Base-by-base conservation (phyloP, 1,140 invertebrate species). In the Ptiloglossa arizonensis region DNA sequence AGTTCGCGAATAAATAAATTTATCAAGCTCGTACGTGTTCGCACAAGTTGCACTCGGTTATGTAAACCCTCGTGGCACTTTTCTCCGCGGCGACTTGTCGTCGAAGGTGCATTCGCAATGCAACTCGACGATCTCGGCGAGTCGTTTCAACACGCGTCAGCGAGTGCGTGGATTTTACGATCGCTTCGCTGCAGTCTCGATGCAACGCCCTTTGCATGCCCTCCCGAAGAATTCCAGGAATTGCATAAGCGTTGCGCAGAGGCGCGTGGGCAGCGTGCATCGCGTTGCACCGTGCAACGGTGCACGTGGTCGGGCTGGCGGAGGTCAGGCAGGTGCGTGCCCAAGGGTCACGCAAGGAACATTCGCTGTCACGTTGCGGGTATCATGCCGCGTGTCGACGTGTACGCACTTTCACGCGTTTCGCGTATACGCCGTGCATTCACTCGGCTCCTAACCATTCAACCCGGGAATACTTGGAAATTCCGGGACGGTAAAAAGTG, bases 281-380 rank as follows among this genome's bases (percentile, higher is more conserved):
- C 67, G 67, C 76, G 52, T 68, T 46, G 54, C 44, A 63, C 29
- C 63, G 63, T 35, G 52, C 19, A 22, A 48, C 54, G 50, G 48
- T 74, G 74, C 72, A 75, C 73, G 79, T 77, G 76, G 75, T 79
- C 44, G 76, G 6, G 29, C 54, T 35, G 48, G 15, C 79, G 74
- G 86, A 82, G 90, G 90, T 91, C 90, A 90, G 87, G 89, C 90
- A 91, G 90, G 90, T 90, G 90, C 89, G 77, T 79, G 77, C 72
- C 71, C 70, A 56, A 77, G 63, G 89, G 89, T 90, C 89, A 86
- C 67, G 83, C 77, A 77, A 81, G 66, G 78, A 77, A 83, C 82
- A 57, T 80, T 83, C 84, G 84, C 82, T 87, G 86, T 87, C 87
- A 85, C 83, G 87, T 71, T 67, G 79, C 80, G 76, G 46, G 57